These are phyloP conservation scores for Zalophus californianus DNA, from an alignment of 2,797 vertebrate species.

Conservation along the genomic window DNA sequence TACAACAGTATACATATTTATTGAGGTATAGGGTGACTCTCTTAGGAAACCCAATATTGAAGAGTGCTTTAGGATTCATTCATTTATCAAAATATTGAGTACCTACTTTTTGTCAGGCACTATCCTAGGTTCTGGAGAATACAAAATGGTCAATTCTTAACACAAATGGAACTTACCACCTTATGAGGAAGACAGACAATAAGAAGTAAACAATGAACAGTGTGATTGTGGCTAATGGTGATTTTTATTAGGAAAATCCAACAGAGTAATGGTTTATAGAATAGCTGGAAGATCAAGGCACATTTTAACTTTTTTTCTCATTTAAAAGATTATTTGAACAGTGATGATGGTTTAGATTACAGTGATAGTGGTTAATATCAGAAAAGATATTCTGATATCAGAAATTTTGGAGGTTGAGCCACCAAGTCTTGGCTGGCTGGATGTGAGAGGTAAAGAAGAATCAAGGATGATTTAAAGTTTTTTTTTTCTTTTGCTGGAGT, in stretches of 20 bases:
- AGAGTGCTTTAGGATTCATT: neutral
- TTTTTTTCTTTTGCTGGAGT: neutral
- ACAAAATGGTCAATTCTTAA: neutral
- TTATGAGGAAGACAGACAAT: neutral
- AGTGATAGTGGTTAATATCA: neutral
- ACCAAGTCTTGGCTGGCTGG: neutral
- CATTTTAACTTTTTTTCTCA: neutral
- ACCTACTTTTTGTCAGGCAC: neutral
- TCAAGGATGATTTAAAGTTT: neutral
- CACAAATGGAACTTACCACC: neutral
- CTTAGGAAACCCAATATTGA: neutral
- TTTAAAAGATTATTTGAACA: neutral
- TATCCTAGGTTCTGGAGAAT: neutral
- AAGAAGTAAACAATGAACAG: neutral
- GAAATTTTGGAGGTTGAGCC: neutral
- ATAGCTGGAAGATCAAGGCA: neutral
- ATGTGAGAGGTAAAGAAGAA: neutral
- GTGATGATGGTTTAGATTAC: neutral
- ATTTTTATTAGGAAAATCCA: conserved; percentile 11
- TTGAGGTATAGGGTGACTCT: neutral
- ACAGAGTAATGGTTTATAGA: neutral
- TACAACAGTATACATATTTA: neutral
- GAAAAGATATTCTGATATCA: neutral
- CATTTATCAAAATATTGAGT: conserved; percentile 2
- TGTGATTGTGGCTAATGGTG: neutral